These are phyloP conservation scores for Brachypalpus laphriformis DNA, from an alignment of 2,888 invertebrate genomes.

Conservation along the genomic window DNA sequence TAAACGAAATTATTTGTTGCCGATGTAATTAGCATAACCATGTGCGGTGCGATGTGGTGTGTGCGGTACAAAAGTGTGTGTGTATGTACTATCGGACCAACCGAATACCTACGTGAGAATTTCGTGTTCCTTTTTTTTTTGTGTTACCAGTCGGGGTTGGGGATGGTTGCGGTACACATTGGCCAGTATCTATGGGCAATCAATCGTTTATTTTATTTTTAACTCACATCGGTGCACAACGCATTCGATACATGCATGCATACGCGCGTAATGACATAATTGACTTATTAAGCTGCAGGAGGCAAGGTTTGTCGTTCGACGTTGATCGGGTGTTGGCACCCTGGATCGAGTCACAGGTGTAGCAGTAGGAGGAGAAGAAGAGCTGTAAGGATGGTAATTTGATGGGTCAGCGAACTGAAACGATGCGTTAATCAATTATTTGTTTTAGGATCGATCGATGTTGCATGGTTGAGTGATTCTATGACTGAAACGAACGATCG, in stretches of 20 bases:
- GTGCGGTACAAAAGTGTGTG: slow-evolving; percentile 41
- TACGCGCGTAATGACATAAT: slow-evolving; percentile 50
- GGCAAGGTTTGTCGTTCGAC: not conserved
- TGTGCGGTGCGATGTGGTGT: slow-evolving; percentile 66
- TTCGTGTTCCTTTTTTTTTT: slow-evolving; percentile 20
- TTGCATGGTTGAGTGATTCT: slow-evolving; percentile 13
- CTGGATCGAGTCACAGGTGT: slow-evolving; percentile 36
- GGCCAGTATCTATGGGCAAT: slow-evolving; percentile 20
- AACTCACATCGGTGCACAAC: slow-evolving; percentile 32
- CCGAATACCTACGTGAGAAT: slow-evolving; percentile 32
- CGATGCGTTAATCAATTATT: slow-evolving; percentile 55
- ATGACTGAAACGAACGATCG: slow-evolving; percentile 3
- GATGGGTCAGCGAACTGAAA: slow-evolving; percentile 42
- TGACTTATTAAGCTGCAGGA: slow-evolving; percentile 50
- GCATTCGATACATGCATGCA: slow-evolving; percentile 7
- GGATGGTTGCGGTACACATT: slow-evolving; percentile 15
- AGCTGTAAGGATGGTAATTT: slow-evolving; percentile 20
- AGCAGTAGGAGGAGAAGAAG: not conserved
- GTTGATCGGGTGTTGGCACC: not conserved
- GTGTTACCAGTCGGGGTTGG: not conserved
- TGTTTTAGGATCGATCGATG: slow-evolving; percentile 29
- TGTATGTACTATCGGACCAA: not conserved
- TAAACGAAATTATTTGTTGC: slow-evolving; percentile 74
- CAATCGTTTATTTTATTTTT: slow-evolving; percentile 39
- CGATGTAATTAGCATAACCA: slow-evolving; percentile 74